A percentile compares a stretch with the other conserved stretches of the same genome.
These are phyloP conservation scores for Coccyzus lansbergi DNA, from an alignment of 2,797 vertebrate genomes.

Conservation along the genomic window DNA sequence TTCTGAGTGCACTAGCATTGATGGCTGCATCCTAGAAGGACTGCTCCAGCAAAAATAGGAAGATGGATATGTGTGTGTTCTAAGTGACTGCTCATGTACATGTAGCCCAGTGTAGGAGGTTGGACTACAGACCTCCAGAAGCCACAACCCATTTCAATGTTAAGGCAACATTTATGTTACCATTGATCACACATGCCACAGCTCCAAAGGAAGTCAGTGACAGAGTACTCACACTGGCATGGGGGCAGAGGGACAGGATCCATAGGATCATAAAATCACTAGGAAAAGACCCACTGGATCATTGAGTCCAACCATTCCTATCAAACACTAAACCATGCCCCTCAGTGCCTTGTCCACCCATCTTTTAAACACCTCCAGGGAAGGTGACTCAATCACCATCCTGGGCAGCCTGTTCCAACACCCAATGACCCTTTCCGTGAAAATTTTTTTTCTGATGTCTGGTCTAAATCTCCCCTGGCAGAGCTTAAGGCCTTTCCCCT, in stretches of 20 bases:
- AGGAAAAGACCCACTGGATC: too few relatives aligned
- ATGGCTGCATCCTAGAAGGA: background rate
- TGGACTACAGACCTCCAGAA: background rate
- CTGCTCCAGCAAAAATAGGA: background rate
- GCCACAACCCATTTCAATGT: background rate
- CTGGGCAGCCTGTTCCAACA: too few relatives aligned
- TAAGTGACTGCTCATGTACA: background rate
- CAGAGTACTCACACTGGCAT: accelerated
- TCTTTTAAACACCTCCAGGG: too few relatives aligned
- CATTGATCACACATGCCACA: background rate
- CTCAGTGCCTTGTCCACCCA: too few relatives aligned
- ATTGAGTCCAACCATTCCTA: too few relatives aligned
- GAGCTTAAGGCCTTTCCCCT: too few relatives aligned
- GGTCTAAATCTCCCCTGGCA: too few relatives aligned
- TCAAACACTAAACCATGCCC: too few relatives aligned
- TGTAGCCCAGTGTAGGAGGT: background rate
- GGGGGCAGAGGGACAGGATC: background rate
- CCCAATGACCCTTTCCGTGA: too few relatives aligned
- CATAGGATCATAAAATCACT: too few relatives aligned
- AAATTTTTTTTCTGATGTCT: too few relatives aligned
- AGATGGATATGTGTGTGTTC: background rate
- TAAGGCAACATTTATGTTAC: background rate
- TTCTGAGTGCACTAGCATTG: background rate
- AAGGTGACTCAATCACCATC: too few relatives aligned
- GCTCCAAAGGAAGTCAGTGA: background rate